These are phyloP conservation scores for Craseonycteris thonglongyai DNA, from an alignment of 2,113 vertebrate genomes.

Conservation along the genomic window DNA sequence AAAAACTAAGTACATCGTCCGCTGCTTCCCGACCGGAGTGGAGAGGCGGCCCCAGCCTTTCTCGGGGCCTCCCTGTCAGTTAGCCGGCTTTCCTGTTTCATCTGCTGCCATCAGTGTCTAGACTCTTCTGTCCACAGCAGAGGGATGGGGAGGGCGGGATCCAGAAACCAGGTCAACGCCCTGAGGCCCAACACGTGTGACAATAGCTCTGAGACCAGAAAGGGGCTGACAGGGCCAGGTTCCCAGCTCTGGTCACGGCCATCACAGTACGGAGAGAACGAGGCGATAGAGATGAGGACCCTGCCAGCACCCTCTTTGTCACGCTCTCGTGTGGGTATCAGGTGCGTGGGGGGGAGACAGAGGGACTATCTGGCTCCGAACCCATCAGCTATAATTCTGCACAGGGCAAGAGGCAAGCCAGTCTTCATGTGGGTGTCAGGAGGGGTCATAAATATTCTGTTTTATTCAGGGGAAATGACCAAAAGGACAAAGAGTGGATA, in stretches of 20 bases:
- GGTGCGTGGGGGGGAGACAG: conserved; percentile 63
- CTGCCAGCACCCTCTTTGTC: conserved; percentile 69
- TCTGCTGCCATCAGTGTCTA: neutral
- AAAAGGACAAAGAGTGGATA: conserved; percentile 48
- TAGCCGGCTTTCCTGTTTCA: conserved; percentile 7
- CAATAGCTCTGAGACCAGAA: conserved; percentile 33
- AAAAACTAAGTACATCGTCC: neutral
- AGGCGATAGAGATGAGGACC: conserved; percentile 75
- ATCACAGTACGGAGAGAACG: conserved; percentile 57
- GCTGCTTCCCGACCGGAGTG: conserved; percentile 8
- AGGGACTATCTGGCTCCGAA: conserved; percentile 68
- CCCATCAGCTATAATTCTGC: conserved; percentile 65
- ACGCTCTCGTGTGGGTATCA: conserved; percentile 65
- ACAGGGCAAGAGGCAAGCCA: conserved; percentile 55
- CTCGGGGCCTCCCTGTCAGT: conserved; percentile 2
- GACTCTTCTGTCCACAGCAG: neutral
- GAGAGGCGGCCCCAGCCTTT: neutral
- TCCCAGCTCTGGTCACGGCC: neutral
- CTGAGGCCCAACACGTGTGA: conserved; percentile 53
- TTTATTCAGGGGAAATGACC: conserved; percentile 56
- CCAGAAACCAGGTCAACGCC: conserved; percentile 48
- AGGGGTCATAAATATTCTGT: conserved; percentile 64
- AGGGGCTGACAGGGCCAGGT: conserved; percentile 39
- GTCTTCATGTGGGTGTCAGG: conserved; percentile 69
- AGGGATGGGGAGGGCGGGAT: neutral